A percentile compares a stretch with the other conserved stretches of the same genome.
These are phyloP conservation scores for Peromyscus aztecus DNA, from an alignment of 2,797 vertebrate genomes.

Conservation along the genomic window DNA sequence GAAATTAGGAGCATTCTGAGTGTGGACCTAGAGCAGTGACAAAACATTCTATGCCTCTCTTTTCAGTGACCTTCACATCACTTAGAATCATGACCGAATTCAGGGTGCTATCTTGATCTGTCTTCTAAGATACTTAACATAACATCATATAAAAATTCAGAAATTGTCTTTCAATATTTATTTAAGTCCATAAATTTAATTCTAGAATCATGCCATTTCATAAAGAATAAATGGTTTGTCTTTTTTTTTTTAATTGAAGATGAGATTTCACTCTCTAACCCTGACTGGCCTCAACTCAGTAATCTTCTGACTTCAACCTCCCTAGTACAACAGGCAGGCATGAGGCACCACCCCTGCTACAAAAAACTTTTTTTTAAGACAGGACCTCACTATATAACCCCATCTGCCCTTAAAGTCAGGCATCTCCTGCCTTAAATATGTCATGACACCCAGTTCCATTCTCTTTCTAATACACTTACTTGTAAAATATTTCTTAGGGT, in stretches of 20 bases:
- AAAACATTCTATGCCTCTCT: neutral
- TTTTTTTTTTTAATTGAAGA: neutral
- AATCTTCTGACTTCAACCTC: neutral
- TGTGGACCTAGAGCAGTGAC: neutral
- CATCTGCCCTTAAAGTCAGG: neutral
- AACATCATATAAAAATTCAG: neutral
- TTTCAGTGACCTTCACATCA: neutral
- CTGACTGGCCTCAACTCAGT: neutral
- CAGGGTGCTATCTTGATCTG: neutral
- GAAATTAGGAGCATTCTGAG: neutral
- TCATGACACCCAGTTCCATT: neutral
- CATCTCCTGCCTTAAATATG: neutral
- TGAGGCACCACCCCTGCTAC: neutral
- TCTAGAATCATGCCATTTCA: conserved; percentile 9
- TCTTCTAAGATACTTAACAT: neutral
- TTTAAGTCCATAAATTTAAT: conserved; percentile 45
- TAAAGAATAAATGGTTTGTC: neutral
- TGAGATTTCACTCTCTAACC: neutral
- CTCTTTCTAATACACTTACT: conserved; percentile 85
- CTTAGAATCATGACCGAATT: neutral
- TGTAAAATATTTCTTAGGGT: conserved; percentile 92
- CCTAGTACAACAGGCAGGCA: neutral
- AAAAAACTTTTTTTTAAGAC: neutral
- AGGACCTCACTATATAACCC: neutral
- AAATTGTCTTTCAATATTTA: conserved; percentile 15